A percentile compares a stretch with the other conserved stretches of the same genome.
These are phyloP conservation scores for Isoperla grammatica DNA, from an alignment of 2,888 invertebrate species.

Conservation along the genomic window DNA sequence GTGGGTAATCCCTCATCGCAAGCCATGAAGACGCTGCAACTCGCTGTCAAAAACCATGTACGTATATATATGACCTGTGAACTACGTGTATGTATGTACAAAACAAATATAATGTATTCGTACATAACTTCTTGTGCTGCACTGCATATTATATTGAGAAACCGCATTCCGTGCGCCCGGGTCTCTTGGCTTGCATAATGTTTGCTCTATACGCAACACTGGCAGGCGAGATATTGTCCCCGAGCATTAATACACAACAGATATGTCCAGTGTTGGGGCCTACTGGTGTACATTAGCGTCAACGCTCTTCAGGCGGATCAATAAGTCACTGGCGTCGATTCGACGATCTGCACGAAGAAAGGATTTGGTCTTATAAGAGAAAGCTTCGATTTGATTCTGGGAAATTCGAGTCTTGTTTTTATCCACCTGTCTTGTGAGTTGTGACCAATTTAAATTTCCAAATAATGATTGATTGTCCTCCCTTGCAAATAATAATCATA, in stretches of 20 bases:
- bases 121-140: background rate
- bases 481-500: too few relatives aligned
- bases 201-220: background rate
- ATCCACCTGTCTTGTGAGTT: too few relatives aligned
- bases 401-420: too few relatives aligned
- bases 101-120: conserved; percentile 9
- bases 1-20: conserved; percentile 1
- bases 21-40: conserved; percentile 4
- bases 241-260: background rate
- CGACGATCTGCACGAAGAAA: too few relatives aligned
- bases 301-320: too few relatives aligned
- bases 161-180: conserved; percentile 4
- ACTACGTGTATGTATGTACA: background rate
- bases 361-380: too few relatives aligned
- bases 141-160: too few relatives aligned
- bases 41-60: conserved; percentile 15
- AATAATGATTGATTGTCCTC: too few relatives aligned
- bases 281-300: background rate
- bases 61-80: conserved; percentile 11
- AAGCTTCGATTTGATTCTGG: too few relatives aligned
- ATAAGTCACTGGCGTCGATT: too few relatives aligned
- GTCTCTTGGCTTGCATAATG: background rate
- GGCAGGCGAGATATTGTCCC: background rate
- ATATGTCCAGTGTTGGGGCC: background rate
- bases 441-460: too few relatives aligned